These are phyloP conservation scores for Chelonia mydas DNA, from an alignment of 2,797 vertebrate species.

Conservation along the genomic window DNA sequence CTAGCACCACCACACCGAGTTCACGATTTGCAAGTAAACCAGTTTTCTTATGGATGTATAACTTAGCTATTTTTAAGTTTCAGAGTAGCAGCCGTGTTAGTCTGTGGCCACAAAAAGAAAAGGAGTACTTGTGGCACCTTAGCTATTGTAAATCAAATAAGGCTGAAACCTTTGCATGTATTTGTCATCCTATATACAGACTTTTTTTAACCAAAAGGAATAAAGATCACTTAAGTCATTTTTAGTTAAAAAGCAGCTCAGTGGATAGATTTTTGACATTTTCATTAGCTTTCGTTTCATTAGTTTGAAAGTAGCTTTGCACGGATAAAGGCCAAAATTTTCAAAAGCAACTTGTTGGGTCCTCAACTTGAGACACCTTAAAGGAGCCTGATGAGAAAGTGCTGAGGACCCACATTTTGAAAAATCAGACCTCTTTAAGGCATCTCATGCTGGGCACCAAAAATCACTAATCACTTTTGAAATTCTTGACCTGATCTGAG, in stretches of 20 bases:
- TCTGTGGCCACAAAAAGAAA: no score
- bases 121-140: background rate
- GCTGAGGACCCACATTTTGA: background rate
- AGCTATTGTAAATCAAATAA: background rate
- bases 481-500: background rate
- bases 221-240: background rate
- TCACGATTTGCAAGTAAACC: constrained; percentile 3
- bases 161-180: background rate
- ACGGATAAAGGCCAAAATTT: background rate
- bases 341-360: background rate
- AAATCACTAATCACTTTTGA: background rate
- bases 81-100: no score
- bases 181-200: constrained; percentile 7
- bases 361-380: background rate
- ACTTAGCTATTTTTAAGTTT: background rate
- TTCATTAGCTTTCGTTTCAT: constrained; percentile 22
- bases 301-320: background rate
- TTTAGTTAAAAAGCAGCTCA: constrained; percentile 41
- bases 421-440: background rate
- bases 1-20: background rate
- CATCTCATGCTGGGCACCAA: background rate
- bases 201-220: background rate
- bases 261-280: background rate
- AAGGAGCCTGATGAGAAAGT: background rate
- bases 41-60: constrained; percentile 7